phyloP scores from a whole-genome alignment of 2,888 invertebrate genomes.

The Icerya purchasi region DNA sequence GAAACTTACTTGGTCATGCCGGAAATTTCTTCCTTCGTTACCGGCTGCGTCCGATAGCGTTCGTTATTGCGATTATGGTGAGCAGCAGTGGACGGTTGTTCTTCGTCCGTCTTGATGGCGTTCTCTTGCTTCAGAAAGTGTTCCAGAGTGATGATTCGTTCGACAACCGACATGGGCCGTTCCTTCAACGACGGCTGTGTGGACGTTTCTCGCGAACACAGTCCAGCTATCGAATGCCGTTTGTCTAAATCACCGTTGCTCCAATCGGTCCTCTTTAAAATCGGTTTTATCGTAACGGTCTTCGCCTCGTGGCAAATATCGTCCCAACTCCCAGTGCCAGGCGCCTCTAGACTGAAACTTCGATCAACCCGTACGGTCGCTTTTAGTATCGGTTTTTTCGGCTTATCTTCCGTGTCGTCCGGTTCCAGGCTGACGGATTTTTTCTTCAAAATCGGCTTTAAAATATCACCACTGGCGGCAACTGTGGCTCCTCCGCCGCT shows the following conservation, averaged over 20 bases:
- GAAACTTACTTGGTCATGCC: too few relatives aligned
- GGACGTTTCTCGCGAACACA: slow-evolving; percentile 24
- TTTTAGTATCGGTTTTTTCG: slow-evolving; percentile 56
- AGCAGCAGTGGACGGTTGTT: background rate
- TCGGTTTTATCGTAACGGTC: slow-evolving; percentile 5
- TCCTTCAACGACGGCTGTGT: slow-evolving; percentile 28
- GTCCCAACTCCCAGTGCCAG: slow-evolving; percentile 2
- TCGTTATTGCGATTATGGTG: slow-evolving; percentile 11
- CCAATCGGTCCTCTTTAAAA: slow-evolving; percentile 9
- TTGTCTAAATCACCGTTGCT: slow-evolving; percentile 30
- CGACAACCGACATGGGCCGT: slow-evolving; percentile 38
- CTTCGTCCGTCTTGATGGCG: background rate
- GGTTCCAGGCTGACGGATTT: slow-evolving; percentile 30
- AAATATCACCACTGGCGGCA: slow-evolving; percentile 19
- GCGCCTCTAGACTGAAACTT: background rate
- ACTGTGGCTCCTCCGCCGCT: slow-evolving; percentile 1
- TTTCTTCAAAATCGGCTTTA: slow-evolving; percentile 61
- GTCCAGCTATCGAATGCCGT: slow-evolving; percentile 29
- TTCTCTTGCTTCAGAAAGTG: slow-evolving; percentile 48
- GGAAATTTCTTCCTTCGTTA: slow-evolving; percentile 38
- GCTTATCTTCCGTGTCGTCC: slow-evolving; percentile 37
- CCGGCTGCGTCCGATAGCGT: slow-evolving; percentile 45
- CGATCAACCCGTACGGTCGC: slow-evolving; percentile 17
- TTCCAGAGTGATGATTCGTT: slow-evolving; percentile 45
- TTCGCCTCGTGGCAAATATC: background rate